Percentiles rank a stretch among this genome's conserved stretches.
Evolutionary conservation across 1,140 invertebrate species (phyloP).

Genomic region (Artemia franciscana): DNA sequence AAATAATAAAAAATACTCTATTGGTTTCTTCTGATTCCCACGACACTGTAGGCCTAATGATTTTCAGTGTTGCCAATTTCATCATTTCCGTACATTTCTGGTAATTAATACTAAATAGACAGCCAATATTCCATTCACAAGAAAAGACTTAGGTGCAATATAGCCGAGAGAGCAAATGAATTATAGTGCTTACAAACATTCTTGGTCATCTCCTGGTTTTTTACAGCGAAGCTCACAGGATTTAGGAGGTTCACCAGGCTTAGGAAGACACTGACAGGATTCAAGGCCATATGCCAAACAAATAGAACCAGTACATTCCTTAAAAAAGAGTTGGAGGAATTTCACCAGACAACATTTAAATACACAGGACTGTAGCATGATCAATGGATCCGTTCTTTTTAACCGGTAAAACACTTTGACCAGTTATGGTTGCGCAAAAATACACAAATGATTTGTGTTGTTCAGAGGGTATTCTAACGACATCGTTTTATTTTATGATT

Average conservation of each 20-base stretch:
- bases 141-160: background rate
- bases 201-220: conserved; percentile 50
- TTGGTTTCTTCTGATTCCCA: background rate
- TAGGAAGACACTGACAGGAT: conserved; percentile 74
- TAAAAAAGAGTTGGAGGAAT: no score
- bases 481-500: no score
- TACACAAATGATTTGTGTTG: no score
- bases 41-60: background rate
- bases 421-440: no score
- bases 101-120: background rate
- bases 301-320: conserved; percentile 79
- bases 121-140: background rate
- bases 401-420: no score
- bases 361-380: no score
- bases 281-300: conserved; percentile 78
- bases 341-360: no score
- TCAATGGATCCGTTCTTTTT: no score
- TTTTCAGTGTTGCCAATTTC: background rate
- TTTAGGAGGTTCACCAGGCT: conserved; percentile 45
- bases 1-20: no score
- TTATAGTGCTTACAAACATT: conserved; percentile 29
- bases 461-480: no score
- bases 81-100: background rate
- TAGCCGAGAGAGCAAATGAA: background rate
- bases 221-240: conserved; percentile 76